Conservation (phyloP, 1,140 invertebrate species). For the Gryon sp. region DNA sequence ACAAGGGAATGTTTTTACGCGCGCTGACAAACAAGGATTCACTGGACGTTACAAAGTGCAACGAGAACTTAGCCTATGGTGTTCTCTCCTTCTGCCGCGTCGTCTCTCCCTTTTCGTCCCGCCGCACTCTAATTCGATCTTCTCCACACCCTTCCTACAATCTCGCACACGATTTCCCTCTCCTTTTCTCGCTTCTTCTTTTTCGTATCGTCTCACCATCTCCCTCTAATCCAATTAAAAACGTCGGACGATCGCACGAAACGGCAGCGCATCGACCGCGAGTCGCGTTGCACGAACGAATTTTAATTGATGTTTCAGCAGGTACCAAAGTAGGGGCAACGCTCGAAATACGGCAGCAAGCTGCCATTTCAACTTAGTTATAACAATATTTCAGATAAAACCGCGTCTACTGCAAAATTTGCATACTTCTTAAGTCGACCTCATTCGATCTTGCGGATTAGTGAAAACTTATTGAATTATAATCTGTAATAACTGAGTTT, state of each 20-base stretch:
- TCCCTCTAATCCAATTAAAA: constrained; percentile 78
- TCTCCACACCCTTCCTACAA: constrained; percentile 67
- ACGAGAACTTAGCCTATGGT: constrained; percentile 50
- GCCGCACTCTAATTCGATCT: constrained; percentile 63
- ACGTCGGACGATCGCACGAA: constrained; percentile 74
- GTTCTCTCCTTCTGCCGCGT: constrained; percentile 26
- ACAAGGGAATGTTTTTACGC: constrained; percentile 51
- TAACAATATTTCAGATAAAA: constrained; percentile 46
- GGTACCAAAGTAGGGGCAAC: constrained; percentile 60
- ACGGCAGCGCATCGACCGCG: constrained; percentile 73
- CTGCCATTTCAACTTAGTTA: constrained; percentile 47
- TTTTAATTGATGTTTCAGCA: constrained; percentile 78
- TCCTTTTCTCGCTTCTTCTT: constrained; percentile 52
- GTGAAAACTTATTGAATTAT: constrained; percentile 8
- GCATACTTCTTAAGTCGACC: constrained; percentile 26
- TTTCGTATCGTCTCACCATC: constrained; percentile 62
- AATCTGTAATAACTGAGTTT: constrained; percentile 19
- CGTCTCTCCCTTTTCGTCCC: constrained; percentile 27
- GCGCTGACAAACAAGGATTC: constrained; percentile 56
- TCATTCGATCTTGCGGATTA: constrained; percentile 8
- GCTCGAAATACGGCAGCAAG: constrained; percentile 47
- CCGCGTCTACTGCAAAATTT: constrained; percentile 21
- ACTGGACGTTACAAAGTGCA: constrained; percentile 46
- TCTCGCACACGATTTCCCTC: constrained; percentile 69
- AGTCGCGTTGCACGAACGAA: constrained; percentile 69